Evolutionary conservation across 2,888 invertebrate genomes (phyloP), one percentile per base, ranked within the genome.

Genomic region (Drosophila macrospina): DNA sequence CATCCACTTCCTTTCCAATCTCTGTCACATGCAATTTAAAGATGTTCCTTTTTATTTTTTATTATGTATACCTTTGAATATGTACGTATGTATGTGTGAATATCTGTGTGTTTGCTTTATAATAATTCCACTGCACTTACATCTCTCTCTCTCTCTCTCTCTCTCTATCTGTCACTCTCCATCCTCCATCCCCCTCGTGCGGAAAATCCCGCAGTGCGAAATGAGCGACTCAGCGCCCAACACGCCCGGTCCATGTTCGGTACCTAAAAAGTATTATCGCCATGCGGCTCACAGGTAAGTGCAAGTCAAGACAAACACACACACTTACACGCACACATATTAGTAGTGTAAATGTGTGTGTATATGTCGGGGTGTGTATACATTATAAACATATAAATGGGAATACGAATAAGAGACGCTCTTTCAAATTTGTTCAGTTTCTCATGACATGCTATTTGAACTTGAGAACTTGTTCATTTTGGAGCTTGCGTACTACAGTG

Each of bases 251-350:
- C 73, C 88, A 36, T 78, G 69, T 7, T 77, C 88, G 45, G 84
- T 85, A 8, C 87, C 80, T 6, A 91, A 90, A 69, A 92, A 92
- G 71, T 92, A 92, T 75, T 92, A 92, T 73, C 91, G 92, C 32
- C 91, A 91, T 70, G 91, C 92, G 24, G 90, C 91, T 26, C 92
- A 92, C 69, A 90, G 92, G 92, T 92, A 69, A 91, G 92, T 90
- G 13, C 16, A 16, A 51, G 5, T n/a, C 7, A 37, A 6, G 47
- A 8, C 6, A n/a, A 45, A 16, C 5, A 44, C 16, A 28, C 15
- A 10, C 37, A 34, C 7, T 15, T 8, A n/a, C 20, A 13, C 13
- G 11, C 8, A 32, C 45, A 16, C 37, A 8, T 1, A 41, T 20
- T 20, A 20, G 3, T 20, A 20, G 15, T 41, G 11, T 16, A 13